Conservation (phyloP, 2,797 vertebrate genomes). For the Peromyscus melanophrys region DNA sequence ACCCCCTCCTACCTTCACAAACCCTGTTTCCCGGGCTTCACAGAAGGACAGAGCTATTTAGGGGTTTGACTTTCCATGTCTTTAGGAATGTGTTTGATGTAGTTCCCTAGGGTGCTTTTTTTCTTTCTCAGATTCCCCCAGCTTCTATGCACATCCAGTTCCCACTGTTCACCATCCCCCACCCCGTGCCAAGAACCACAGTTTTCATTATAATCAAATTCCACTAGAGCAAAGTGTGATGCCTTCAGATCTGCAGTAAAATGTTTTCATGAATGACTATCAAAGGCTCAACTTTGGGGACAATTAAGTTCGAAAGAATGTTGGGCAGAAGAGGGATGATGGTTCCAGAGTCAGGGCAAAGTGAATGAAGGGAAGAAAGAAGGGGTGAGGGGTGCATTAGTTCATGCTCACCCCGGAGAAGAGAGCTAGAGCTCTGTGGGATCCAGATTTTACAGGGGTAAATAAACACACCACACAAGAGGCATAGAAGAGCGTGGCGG, state of each 20-base stretch:
- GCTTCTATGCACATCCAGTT: constrained; percentile 1
- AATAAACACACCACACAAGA: neutral
- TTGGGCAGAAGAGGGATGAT: neutral
- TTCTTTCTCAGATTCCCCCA: neutral
- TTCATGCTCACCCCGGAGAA: neutral
- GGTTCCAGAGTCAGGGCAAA: neutral
- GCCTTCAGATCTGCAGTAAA: neutral
- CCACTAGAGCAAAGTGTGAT: neutral
- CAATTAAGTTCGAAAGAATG: neutral
- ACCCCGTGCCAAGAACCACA: constrained; percentile 18
- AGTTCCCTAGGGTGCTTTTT: neutral
- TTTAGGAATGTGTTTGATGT: constrained; percentile 41
- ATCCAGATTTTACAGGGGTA: neutral
- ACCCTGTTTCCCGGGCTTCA: constrained; percentile 49
- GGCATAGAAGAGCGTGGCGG: neutral
- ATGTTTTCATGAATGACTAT: neutral
- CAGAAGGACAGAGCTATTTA: neutral
- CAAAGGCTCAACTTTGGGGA: neutral
- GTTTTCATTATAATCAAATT: constrained; percentile 4
- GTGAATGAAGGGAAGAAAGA: no score
- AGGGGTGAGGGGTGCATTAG: rapidly evolving
- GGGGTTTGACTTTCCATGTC: neutral
- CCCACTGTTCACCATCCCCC: constrained; percentile 32
- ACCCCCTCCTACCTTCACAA: constrained; percentile 36
- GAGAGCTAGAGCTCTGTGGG: neutral